phyloP scores from a whole-genome alignment of 2,113 vertebrate genomes.

The Platichthys stellatus region DNA sequence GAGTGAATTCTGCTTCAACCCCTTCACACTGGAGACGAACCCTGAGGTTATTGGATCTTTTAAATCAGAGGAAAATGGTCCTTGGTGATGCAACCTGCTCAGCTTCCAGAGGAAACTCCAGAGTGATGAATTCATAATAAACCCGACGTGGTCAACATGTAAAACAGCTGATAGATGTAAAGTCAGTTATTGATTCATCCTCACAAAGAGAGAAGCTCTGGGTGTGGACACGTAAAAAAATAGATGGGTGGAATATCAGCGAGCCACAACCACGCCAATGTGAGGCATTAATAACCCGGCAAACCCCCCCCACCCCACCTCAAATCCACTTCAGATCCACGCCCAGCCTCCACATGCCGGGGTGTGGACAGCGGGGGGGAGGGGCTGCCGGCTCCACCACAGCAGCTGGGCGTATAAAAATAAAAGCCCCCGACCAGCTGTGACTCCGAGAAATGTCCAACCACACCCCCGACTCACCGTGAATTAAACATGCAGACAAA shows the following conservation, averaged over 20 bases:
- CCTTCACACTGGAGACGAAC: too few species aligned
- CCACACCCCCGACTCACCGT: slow-evolving; percentile 35
- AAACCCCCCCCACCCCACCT: slow-evolving; percentile 6
- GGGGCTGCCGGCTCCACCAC: slow-evolving; percentile 24
- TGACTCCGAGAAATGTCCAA: slow-evolving; percentile 60
- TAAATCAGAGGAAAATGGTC: too few species aligned
- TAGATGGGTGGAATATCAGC: slow-evolving; percentile 42
- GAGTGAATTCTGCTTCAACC: too few species aligned
- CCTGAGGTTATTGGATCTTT: too few species aligned
- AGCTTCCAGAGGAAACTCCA: too few species aligned
- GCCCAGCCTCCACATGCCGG: slow-evolving; percentile 49
- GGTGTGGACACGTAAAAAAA: slow-evolving; percentile 40
- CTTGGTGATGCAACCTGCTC: too few species aligned
- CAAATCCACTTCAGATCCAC: slow-evolving; percentile 49
- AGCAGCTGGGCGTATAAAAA: slow-evolving; percentile 86
- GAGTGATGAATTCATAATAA: too few species aligned
- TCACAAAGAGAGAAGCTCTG: slow-evolving; percentile 42
- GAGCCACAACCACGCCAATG: slow-evolving; percentile 1
- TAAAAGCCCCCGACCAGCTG: slow-evolving; percentile 79
- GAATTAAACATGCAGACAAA: slow-evolving; percentile 69
- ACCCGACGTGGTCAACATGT: background rate
- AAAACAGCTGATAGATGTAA: slow-evolving; percentile 28
- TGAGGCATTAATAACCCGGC: slow-evolving; percentile 37
- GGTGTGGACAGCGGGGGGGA: slow-evolving; percentile 15
- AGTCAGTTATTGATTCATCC: slow-evolving; percentile 15